Evolutionary conservation across 2,888 invertebrate genomes (phyloP).

Genomic region (Chrysodeixis includens): DNA sequence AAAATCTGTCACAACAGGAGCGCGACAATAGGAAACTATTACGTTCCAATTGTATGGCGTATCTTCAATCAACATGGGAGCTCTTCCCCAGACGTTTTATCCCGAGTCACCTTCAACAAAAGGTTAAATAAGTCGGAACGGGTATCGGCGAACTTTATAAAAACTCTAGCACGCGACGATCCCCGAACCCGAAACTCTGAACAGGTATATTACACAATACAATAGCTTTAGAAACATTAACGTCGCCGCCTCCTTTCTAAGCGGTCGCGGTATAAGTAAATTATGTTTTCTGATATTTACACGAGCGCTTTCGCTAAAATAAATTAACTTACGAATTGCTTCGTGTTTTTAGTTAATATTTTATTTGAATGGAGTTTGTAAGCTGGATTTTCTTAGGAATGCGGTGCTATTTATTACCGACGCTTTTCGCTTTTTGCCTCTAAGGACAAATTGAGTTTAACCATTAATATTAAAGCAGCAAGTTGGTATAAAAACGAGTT

Average conservation of each 20-base stretch:
- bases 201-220: slow-evolving; percentile 48
- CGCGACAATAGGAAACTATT: slow-evolving; percentile 54
- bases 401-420: slow-evolving; percentile 47
- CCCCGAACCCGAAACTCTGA: slow-evolving; percentile 29
- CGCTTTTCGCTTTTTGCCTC: slow-evolving; percentile 39
- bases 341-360: slow-evolving; percentile 37
- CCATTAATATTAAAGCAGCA: slow-evolving; percentile 41
- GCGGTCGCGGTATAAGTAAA: slow-evolving; percentile 21
- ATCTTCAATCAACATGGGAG: slow-evolving; percentile 56
- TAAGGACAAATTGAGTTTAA: slow-evolving; percentile 41
- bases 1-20: slow-evolving; percentile 50
- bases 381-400: slow-evolving; percentile 47
- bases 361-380: slow-evolving; percentile 39
- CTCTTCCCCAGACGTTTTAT: slow-evolving; percentile 40
- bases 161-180: slow-evolving; percentile 61
- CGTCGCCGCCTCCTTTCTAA: slow-evolving; percentile 43
- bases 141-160: slow-evolving; percentile 55
- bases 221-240: slow-evolving; percentile 42
- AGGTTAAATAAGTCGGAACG: slow-evolving; percentile 74
- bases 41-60: slow-evolving; percentile 51
- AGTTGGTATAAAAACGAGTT: slow-evolving; percentile 31
- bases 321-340: slow-evolving; percentile 46
- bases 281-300: slow-evolving; percentile 49
- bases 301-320: slow-evolving; percentile 34
- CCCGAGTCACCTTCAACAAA: slow-evolving; percentile 65